Percentiles rank a stretch among this genome's conserved stretches.
Conservation (phyloP, 2,888 invertebrate genomes). For the Leucozona laternaria region DNA sequence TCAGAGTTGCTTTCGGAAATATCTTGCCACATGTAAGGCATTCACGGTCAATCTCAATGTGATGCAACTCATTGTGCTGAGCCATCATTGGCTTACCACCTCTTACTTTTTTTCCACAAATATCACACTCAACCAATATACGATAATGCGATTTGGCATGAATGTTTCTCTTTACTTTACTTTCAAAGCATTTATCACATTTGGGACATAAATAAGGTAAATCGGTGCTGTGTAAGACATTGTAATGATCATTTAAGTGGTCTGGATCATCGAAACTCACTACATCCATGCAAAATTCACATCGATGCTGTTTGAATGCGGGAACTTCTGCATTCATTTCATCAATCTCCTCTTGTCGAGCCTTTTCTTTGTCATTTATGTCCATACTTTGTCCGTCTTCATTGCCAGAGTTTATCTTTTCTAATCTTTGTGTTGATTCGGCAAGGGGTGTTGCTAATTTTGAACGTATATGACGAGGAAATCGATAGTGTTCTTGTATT, state of each 20-base stretch:
- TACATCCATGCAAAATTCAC: slow-evolving; percentile 62
- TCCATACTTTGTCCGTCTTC: background rate
- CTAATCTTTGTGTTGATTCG: background rate
- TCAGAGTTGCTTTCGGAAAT: slow-evolving; percentile 41
- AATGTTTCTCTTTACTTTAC: slow-evolving; percentile 46
- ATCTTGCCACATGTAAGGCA: slow-evolving; percentile 55
- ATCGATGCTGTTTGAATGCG: slow-evolving; percentile 51
- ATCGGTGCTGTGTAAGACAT: slow-evolving; percentile 50
- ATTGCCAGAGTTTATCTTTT: background rate
- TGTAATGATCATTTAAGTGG: slow-evolving; percentile 55
- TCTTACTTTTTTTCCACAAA: slow-evolving; percentile 54
- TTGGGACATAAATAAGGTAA: slow-evolving; percentile 53
- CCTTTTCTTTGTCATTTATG: background rate
- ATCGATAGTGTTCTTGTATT: slow-evolving; percentile 64
- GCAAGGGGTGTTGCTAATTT: background rate
- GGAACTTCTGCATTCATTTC: slow-evolving; percentile 38
- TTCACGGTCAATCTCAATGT: slow-evolving; percentile 46
- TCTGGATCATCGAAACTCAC: slow-evolving; percentile 62
- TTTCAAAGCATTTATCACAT: slow-evolving; percentile 50
- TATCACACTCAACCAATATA: slow-evolving; percentile 39
- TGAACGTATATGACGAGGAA: slow-evolving; percentile 28
- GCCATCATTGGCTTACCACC: slow-evolving; percentile 65
- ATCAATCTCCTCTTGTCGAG: slow-evolving; percentile 16
- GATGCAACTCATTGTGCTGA: slow-evolving; percentile 61
- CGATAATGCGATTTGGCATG: slow-evolving; percentile 56